phyloP scores from a whole-genome alignment of 2,888 invertebrate species.

The Automeris io region DNA sequence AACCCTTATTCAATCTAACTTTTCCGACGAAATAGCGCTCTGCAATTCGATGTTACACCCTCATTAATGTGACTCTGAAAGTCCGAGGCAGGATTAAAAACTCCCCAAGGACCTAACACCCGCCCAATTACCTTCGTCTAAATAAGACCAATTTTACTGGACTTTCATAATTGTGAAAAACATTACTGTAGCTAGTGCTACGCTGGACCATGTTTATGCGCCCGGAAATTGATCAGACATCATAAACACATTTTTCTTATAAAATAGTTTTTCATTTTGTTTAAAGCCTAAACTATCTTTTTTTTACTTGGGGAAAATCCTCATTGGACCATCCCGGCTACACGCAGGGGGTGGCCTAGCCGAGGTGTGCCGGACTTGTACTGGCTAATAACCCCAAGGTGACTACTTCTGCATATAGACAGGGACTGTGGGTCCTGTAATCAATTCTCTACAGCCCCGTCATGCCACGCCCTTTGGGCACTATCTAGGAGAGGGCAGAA shows the following conservation, averaged over 20 bases:
- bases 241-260: neutral
- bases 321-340: no score
- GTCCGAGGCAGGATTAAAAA: slow-evolving; percentile 63
- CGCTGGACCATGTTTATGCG: neutral
- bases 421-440: no score
- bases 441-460: no score
- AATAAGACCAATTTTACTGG: slow-evolving; percentile 7
- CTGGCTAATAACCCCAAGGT: no score
- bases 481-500: no score
- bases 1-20: slow-evolving; percentile 72
- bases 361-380: no score
- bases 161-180: slow-evolving; percentile 13
- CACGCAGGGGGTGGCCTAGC: no score
- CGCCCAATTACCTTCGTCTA: slow-evolving; percentile 39
- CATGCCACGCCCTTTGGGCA: no score
- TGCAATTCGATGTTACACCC: slow-evolving; percentile 68
- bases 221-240: neutral
- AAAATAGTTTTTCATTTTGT: neutral
- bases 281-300: neutral
- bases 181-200: slow-evolving; percentile 6
- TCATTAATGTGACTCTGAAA: slow-evolving; percentile 63
- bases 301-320: no score
- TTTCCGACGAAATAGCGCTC: slow-evolving; percentile 52
- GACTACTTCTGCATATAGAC: no score
- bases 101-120: slow-evolving; percentile 54